Percentiles rank a stretch among this genome's conserved stretches.
Conservation (phyloP, 1,140 invertebrate species). For the Microplitis mediator region DNA sequence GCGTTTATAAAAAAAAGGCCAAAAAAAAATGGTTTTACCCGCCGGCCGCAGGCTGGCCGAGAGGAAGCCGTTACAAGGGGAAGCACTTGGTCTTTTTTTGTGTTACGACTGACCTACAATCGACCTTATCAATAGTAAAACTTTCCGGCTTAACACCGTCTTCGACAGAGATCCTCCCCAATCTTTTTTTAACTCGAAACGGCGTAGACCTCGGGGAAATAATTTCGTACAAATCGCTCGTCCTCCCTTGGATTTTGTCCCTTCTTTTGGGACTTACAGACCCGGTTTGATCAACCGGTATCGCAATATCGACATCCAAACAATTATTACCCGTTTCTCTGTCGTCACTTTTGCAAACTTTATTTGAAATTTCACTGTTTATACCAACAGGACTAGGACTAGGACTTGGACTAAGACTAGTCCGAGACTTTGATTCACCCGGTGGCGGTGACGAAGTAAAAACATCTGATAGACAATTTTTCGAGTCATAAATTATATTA, state of each 20-base stretch:
- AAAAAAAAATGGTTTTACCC: constrained; percentile 10
- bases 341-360: constrained; percentile 9
- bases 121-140: constrained; percentile 54
- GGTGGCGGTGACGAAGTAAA: constrained; percentile 40
- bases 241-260: constrained; percentile 40
- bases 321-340: constrained; percentile 31
- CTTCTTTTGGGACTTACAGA: constrained; percentile 37
- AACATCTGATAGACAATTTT: constrained; percentile 52
- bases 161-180: constrained; percentile 56
- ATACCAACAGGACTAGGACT: too few relatives aligned
- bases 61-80: constrained; percentile 53
- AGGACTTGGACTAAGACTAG: too few relatives aligned
- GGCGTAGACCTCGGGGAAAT: constrained; percentile 56
- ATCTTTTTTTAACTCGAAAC: constrained; percentile 55
- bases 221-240: constrained; percentile 55
- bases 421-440: constrained; percentile 11
- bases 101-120: constrained; percentile 50
- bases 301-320: constrained; percentile 47
- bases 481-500: constrained; percentile 43
- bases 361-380: constrained; percentile 9
- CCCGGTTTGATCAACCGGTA: constrained; percentile 46
- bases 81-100: constrained; percentile 59
- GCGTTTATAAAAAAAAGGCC: constrained; percentile 26
- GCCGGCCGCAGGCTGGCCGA: constrained; percentile 38
- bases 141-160: constrained; percentile 56